These are phyloP conservation scores for Phataginus tricuspis DNA, from an alignment of 2,797 vertebrate genomes.

Conservation along the genomic window DNA sequence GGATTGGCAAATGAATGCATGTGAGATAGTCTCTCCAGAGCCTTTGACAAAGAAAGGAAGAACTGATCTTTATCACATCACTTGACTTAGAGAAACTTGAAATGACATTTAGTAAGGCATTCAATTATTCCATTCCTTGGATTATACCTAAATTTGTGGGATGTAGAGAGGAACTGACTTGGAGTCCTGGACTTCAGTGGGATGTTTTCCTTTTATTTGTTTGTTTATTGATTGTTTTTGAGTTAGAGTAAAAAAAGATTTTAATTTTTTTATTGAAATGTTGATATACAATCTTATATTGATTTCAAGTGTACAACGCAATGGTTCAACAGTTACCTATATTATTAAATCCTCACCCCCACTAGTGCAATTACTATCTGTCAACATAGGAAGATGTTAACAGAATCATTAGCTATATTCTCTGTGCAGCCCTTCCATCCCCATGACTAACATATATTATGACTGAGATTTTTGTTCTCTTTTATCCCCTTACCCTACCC, in stretches of 20 bases:
- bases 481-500: too few species aligned
- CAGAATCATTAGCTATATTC: too few species aligned
- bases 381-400: too few species aligned
- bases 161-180: neutral
- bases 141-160: neutral
- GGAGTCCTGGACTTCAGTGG: neutral
- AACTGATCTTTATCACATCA: neutral
- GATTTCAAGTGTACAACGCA: too few species aligned
- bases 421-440: too few species aligned
- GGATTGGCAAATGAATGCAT: neutral
- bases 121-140: neutral
- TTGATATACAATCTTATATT: too few species aligned
- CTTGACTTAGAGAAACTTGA: neutral
- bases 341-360: too few species aligned
- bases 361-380: too few species aligned
- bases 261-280: too few species aligned
- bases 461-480: too few species aligned
- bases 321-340: too few species aligned
- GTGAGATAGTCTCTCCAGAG: neutral
- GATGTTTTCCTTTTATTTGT: slow-evolving; percentile 50
- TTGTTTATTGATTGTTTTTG: neutral
- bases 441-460: too few species aligned
- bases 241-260: neutral
- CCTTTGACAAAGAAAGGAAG: neutral
- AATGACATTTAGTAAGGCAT: neutral